Conservation (phyloP, 92 coral and sea anemone species). For the Micromussa lordhowensis region DNA sequence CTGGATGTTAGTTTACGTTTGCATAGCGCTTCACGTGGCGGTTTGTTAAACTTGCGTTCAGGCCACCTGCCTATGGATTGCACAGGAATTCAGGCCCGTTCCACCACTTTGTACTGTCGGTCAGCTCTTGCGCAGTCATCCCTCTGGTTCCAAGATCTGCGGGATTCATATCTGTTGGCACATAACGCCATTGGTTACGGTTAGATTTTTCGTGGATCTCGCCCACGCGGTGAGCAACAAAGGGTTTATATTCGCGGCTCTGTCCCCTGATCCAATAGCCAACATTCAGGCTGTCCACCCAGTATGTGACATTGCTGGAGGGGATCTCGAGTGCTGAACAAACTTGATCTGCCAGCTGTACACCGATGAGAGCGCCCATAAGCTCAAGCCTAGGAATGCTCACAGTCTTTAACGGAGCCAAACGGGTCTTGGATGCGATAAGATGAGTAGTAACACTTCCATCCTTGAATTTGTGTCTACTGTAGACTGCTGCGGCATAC, state of each 20-base stretch:
- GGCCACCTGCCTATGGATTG: constrained; percentile 13
- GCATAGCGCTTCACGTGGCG: constrained; percentile 4
- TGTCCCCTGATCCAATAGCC: constrained; percentile 69
- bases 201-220: constrained; percentile 58
- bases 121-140: constrained; percentile 16
- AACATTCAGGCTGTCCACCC: constrained; percentile 69
- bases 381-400: constrained; percentile 26
- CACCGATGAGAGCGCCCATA: constrained; percentile 41
- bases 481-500: constrained; percentile 54
- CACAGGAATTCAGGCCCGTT: background rate
- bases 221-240: constrained; percentile 71
- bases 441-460: constrained; percentile 20
- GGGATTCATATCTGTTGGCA: constrained; percentile 63
- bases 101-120: constrained; percentile 31
- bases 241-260: constrained; percentile 63
- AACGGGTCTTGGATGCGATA: constrained; percentile 49
- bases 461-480: constrained; percentile 37
- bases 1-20: constrained; percentile 39
- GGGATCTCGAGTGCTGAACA: constrained; percentile 39
- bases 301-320: constrained; percentile 31
- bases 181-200: constrained; percentile 72
- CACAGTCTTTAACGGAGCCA: constrained; percentile 48
- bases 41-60: constrained; percentile 22
- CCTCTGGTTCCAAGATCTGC: constrained; percentile 68
- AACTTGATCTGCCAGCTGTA: constrained; percentile 48